phyloP scores from a whole-genome alignment of 92 coral and sea anemone species.

The Phenganax subtilis region DNA sequence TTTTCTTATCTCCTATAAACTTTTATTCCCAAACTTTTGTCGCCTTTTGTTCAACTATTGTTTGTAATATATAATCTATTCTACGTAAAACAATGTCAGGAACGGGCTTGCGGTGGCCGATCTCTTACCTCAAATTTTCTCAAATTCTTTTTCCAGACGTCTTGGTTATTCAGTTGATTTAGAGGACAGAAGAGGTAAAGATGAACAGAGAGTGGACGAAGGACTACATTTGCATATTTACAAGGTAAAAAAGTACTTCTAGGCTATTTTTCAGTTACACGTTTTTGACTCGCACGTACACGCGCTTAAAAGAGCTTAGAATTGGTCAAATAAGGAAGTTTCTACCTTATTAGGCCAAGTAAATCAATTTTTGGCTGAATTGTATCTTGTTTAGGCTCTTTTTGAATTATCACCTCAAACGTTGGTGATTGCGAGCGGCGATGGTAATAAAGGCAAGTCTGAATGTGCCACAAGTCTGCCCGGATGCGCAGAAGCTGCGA shows the following conservation, averaged over 20 bases:
- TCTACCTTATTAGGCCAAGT: too few species aligned
- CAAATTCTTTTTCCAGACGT: conserved; percentile 53
- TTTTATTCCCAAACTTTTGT: too few species aligned
- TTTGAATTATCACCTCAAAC: conserved; percentile 81
- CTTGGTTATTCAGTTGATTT: conserved; percentile 90
- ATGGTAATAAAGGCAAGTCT: conserved; percentile 94
- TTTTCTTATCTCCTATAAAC: too few species aligned
- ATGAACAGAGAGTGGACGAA: conserved; percentile 95
- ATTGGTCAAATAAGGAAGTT: background rate
- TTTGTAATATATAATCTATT: too few species aligned
- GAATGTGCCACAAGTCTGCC: conserved; percentile 93
- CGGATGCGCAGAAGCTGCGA: conserved; percentile 84
- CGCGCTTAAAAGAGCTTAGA: background rate
- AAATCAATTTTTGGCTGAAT: too few species aligned
- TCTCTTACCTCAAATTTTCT: too few species aligned
- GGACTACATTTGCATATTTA: conserved; percentile 92
- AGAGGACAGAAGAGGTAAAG: conserved; percentile 93
- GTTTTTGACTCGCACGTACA: background rate
- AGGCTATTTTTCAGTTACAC: background rate
- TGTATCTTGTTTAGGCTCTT: conserved; percentile 57
- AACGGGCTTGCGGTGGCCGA: too few species aligned
- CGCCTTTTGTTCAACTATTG: too few species aligned
- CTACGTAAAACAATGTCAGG: too few species aligned
- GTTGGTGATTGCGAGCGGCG: conserved; percentile 89
- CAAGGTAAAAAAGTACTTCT: conserved; percentile 54